These are phyloP conservation scores for Odontothrips loti DNA, from an alignment of 2,888 invertebrate genomes.

Conservation along the genomic window DNA sequence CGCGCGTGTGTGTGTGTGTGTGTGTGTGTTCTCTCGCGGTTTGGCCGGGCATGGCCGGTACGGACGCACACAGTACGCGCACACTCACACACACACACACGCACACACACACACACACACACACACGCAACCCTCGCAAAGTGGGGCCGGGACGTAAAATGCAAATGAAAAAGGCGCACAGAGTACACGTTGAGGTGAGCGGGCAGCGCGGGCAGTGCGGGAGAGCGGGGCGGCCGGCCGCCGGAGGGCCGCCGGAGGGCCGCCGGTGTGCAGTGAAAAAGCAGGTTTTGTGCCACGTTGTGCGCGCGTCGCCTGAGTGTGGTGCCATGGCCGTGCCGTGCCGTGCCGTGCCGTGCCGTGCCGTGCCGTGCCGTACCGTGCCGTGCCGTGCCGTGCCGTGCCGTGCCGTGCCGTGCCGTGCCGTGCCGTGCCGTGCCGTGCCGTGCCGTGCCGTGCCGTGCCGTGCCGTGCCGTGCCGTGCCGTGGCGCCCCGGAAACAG, in stretches of 20 bases:
- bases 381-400: neutral
- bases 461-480: neutral
- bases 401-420: neutral
- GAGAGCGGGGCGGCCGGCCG: too few species aligned
- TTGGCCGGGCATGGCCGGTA: too few species aligned
- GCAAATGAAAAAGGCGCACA: constrained; percentile 11
- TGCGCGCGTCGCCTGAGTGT: neutral
- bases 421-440: neutral
- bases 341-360: neutral
- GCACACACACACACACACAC: too few species aligned
- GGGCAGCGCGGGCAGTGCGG: too few species aligned
- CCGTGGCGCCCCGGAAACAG: constrained; percentile 9
- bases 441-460: neutral
- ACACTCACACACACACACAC: too few species aligned
- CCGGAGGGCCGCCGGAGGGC: too few species aligned
- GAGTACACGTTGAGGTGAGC: too few species aligned
- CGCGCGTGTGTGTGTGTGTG: neutral
- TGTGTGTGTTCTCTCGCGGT: too few species aligned
- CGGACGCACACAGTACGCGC: too few species aligned
- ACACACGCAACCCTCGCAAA: neutral
- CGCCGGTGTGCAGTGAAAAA: constrained; percentile 16
- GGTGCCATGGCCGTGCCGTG: neutral
- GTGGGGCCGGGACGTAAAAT: neutral
- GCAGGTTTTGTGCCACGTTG: neutral
- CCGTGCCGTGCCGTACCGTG: neutral